Evolutionary conservation across 2,888 invertebrate genomes (phyloP), one percentile per base, ranked within the genome.

Genomic region (Sabellastarte sp.): DNA sequence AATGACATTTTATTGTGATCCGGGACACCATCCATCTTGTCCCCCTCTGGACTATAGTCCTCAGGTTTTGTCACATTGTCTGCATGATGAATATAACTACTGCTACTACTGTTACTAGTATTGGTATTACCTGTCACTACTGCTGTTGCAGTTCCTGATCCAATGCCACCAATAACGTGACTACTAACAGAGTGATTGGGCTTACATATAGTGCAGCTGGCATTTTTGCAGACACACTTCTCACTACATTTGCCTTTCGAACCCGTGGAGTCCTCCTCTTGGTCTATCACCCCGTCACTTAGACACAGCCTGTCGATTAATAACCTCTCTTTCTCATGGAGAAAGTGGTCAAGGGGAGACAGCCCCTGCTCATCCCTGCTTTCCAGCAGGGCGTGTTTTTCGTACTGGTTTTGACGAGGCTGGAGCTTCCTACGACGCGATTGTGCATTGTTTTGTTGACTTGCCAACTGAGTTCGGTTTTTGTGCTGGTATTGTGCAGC

Each of bases 331-430:
- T 59, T 65, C 29, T 64, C 65, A 4, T 55, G n/a, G 26, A 67
- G 58, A 24, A 66, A 51, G 5, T 51, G 33, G 4, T 67, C 65
- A 20, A 67, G n/a, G n/a, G 57, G 52, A 10, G 67, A 66, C 57
- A 63, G 10, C 20, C 67, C 67, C 2, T 31, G 10, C 31, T 56
- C 67, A 51, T 68, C 68, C 10, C 50, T 51, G 32, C 24, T 24
- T 52, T 68, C 62, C 31, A 68, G 64, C 30, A 68, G 60, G 29
- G 50, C 29, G 51, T 64, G 50, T 50, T 59, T 32, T 55, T 68
- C 61, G 31, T 69, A 68, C 53, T 68, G 66, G 26, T 30, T 41
- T 4, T 29, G 3, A 1, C 68, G 60, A 5, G 68, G 68, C 50
- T 61, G 52, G 5, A 68, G 63, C 4, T 24, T 41, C 29, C 24